phyloP scores from a whole-genome alignment of 1,140 invertebrate species.

The Trichonephila clavata region DNA sequence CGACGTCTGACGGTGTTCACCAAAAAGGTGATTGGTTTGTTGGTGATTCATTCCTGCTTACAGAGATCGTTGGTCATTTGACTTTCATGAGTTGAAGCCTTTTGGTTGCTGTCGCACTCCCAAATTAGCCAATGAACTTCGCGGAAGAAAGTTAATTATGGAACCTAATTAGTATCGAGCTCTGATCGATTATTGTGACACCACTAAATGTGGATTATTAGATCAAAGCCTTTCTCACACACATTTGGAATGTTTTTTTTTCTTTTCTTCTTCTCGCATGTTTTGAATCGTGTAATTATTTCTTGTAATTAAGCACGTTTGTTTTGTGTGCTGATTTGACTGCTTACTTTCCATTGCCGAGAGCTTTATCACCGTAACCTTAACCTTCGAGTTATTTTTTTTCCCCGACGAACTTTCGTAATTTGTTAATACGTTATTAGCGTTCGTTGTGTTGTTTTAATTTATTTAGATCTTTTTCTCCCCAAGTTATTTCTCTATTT shows the following conservation, averaged over 20 bases:
- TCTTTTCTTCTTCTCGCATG: too few relatives aligned
- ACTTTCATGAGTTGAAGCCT: constrained; percentile 19
- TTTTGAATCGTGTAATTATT: too few relatives aligned
- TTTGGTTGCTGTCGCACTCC: not conserved
- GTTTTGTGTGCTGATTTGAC: not conserved
- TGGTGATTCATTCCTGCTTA: constrained; percentile 12
- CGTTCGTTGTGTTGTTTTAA: too few relatives aligned
- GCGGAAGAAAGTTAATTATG: not conserved
- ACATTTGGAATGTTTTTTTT: not conserved
- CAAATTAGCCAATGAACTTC: not conserved
- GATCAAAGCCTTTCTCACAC: not conserved
- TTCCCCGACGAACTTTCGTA: too few relatives aligned
- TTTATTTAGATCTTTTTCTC: too few relatives aligned
- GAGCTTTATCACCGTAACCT: too few relatives aligned
- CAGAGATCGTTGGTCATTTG: constrained; percentile 27
- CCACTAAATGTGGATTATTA: not conserved
- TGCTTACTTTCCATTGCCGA: not conserved
- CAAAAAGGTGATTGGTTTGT: constrained; percentile 2
- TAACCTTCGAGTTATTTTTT: too few relatives aligned
- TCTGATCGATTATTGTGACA: not conserved
- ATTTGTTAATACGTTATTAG: too few relatives aligned
- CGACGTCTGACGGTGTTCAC: constrained; percentile 12
- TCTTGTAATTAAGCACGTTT: not conserved
- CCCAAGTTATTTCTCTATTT: too few relatives aligned
- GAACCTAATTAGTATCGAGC: not conserved